A percentile compares a stretch with the other conserved stretches of the same genome.
phyloP scores from a whole-genome alignment of 2,113 vertebrate species.

The Lethenteron reissneri region DNA sequence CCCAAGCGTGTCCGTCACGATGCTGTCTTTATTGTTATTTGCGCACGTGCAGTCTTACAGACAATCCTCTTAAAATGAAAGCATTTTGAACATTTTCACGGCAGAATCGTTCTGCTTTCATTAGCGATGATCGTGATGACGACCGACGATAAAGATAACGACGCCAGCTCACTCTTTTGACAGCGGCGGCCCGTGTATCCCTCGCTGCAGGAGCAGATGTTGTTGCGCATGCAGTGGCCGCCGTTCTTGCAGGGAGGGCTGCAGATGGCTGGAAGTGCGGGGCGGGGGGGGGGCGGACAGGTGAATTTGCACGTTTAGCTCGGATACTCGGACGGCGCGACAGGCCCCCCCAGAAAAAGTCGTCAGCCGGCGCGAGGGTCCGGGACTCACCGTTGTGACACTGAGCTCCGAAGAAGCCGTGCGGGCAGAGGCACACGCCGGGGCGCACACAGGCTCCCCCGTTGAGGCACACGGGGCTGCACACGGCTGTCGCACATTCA shows the following conservation, averaged over 20 bases:
- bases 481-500: conserved; percentile 31
- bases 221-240: conserved; percentile 57
- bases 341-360: too few species aligned
- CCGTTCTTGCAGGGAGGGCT: conserved; percentile 65
- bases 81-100: too few species aligned
- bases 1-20: too few species aligned
- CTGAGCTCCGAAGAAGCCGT: conserved; percentile 53
- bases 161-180: conserved; percentile 48
- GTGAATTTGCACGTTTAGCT: too few species aligned
- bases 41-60: too few species aligned
- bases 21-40: too few species aligned
- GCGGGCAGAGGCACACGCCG: conserved; percentile 42
- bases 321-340: too few species aligned
- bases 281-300: too few species aligned
- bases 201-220: conserved; percentile 46
- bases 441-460: conserved; percentile 55
- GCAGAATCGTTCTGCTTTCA: too few species aligned
- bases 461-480: conserved; percentile 53
- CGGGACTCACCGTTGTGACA: conserved; percentile 53
- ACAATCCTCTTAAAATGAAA: too few species aligned
- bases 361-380: too few species aligned
- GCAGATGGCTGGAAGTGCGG: conserved; percentile 36
- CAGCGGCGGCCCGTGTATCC: conserved; percentile 53
- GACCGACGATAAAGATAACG: neutral
- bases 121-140: neutral